These are phyloP conservation scores for Ricordea florida DNA, from an alignment of 92 coral and sea anemone genomes.

Conservation along the genomic window DNA sequence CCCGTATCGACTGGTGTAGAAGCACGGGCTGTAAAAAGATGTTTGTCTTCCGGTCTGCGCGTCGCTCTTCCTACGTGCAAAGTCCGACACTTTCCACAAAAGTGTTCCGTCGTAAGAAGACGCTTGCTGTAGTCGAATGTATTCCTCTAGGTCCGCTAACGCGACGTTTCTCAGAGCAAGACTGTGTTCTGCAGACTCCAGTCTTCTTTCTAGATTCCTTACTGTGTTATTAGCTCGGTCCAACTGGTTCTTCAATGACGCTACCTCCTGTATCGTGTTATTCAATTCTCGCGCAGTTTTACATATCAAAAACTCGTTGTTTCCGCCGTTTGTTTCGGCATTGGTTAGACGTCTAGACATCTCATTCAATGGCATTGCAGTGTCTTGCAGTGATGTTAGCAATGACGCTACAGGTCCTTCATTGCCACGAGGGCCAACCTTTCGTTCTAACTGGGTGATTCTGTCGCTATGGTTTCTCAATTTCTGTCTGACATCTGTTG, in stretches of 20 bases:
- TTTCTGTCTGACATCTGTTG: constrained; percentile 18
- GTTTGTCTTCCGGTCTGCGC: constrained; percentile 48
- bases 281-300: constrained; percentile 8
- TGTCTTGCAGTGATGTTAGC: background rate
- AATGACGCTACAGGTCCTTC: background rate
- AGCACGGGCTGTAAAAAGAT: constrained; percentile 62
- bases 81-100: constrained; percentile 58
- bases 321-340: constrained; percentile 8
- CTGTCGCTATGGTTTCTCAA: background rate
- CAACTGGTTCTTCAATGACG: constrained; percentile 26
- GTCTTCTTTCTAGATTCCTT: constrained; percentile 29
- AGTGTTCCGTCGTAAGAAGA: constrained; percentile 47
- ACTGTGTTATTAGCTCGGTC: constrained; percentile 12
- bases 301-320: constrained; percentile 5
- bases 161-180: constrained; percentile 39
- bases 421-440: background rate
- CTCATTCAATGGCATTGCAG: background rate
- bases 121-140: background rate
- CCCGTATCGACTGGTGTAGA: constrained; percentile 63
- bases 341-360: constrained; percentile 32
- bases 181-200: constrained; percentile 31
- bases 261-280: constrained; percentile 13
- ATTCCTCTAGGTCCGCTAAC: constrained; percentile 33
- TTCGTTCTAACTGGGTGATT: constrained; percentile 1
- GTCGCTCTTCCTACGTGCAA: constrained; percentile 43